Evolutionary conservation across 2,113 vertebrate genomes (phyloP).

Genomic region (Tragelaphus strepsiceros): DNA sequence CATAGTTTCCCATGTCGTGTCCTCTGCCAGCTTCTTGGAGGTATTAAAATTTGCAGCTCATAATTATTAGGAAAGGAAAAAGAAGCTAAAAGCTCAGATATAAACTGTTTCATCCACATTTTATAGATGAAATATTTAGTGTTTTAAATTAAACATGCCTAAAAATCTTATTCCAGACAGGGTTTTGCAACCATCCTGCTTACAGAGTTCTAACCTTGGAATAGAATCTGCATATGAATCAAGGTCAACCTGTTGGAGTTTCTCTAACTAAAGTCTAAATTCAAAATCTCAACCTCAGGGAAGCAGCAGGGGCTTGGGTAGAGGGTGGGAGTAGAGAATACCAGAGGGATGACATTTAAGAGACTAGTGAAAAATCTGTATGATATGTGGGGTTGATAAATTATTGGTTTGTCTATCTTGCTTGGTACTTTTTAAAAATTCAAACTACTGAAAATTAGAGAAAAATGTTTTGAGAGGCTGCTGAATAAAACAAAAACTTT

Average conservation of each 20-base stretch:
- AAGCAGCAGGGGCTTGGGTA: conserved; percentile 20
- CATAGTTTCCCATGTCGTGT: not conserved
- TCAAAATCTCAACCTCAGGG: conserved; percentile 6
- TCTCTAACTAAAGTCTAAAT: conserved; percentile 44
- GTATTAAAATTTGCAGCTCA: conserved; percentile 50
- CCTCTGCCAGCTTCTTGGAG: not conserved
- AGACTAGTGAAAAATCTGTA: not conserved
- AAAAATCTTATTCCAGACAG: conserved; percentile 57
- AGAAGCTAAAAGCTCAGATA: conserved; percentile 44
- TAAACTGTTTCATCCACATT: conserved; percentile 45
- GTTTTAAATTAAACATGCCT: conserved; percentile 68
- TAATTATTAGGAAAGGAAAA: conserved; percentile 51
- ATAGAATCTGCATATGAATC: conserved; percentile 60
- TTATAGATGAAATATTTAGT: conserved; percentile 67
- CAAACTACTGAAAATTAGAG: not conserved
- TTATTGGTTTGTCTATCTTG: not conserved
- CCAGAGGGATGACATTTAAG: not conserved
- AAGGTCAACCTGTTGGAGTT: conserved; percentile 48
- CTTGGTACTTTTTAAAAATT: not conserved
- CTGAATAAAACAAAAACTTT: conserved; percentile 4
- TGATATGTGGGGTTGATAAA: conserved; percentile 16
- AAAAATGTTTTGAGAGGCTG: not conserved
- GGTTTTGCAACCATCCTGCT: conserved; percentile 54
- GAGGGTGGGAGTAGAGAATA: not conserved
- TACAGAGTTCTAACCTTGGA: conserved; percentile 61